Evolutionary conservation across 2,797 vertebrate species (phyloP), one percentile per base, ranked within the genome.

Genomic region (Lepidocolaptes lacrymiger): DNA sequence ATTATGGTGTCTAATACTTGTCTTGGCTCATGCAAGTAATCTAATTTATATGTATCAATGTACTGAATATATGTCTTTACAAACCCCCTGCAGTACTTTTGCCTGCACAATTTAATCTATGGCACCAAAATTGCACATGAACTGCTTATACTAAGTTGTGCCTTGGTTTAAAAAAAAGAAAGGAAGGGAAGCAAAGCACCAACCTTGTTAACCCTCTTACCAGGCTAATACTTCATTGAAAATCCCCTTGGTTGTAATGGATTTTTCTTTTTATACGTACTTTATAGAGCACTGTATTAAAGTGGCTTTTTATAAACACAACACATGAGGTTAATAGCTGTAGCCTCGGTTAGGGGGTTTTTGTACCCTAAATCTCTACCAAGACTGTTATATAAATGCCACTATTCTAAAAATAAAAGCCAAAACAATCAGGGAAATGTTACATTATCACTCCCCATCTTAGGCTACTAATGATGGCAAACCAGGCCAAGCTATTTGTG

Each of bases 141-240:
- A 95, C 85, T 91, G 71, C 91, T 96, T 93, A 91, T 44, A 82
- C 87, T 82, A 87, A 85, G 49, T 95, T 89, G 56, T 94, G 88
- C 93, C 85, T 90, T 84, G 82, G 91, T 92, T 94, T 23, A 78
- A 96, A 88, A 78, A 89, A 85, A 76, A 72, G 19, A 91, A 85
- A 81, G 67, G 90, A 94, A 81, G 19, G 84, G 56, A 32, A 88
- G 92, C 84, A 95, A 88, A 95, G 80, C 77, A 95, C 88, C 95
- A 97, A 97, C 93, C 95, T 97, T 97, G 96, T 95, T 97, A 98
- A 98, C 97, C 97, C 96, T 98, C 98, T 98, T 98, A 98, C 95
- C 83, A 97, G 85, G 97, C 96, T 98, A 98, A 97, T 97, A 87
- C 97, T 97, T 95, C 83, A 94, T 82, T 94, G 93, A 94, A 98